phyloP scores from a whole-genome alignment of 2,113 vertebrate species.

The Sprattus sprattus region DNA sequence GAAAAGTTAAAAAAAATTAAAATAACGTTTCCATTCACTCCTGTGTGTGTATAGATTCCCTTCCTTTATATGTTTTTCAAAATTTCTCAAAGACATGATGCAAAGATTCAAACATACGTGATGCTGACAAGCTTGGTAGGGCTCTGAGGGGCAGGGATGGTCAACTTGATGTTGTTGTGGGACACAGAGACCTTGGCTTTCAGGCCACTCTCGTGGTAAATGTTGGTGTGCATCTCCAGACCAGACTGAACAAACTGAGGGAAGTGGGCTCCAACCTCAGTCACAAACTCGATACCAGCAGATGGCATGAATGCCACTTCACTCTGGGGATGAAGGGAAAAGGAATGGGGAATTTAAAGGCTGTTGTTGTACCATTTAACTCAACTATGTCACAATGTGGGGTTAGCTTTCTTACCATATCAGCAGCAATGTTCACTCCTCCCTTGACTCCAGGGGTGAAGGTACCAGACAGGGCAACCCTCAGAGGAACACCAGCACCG shows the following conservation, averaged over 20 bases:
- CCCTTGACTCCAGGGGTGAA: conserved; percentile 80
- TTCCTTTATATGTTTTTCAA: no score
- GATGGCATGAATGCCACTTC: conserved; percentile 83
- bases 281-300: conserved; percentile 82
- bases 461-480: conserved; percentile 84
- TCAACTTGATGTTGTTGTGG: conserved; percentile 74
- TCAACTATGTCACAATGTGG: no score
- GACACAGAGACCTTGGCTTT: conserved; percentile 68
- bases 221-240: conserved; percentile 82
- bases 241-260: conserved; percentile 81
- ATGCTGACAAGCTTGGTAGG: conserved; percentile 79
- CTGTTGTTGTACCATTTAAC: no score
- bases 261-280: conserved; percentile 76
- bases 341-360: no score
- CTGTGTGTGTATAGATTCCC: no score
- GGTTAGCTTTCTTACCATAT: conserved; percentile 65
- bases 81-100: no score
- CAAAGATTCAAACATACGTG: conserved; percentile 68
- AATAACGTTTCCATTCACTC: no score
- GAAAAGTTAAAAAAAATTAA: background rate
- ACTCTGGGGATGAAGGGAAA: conserved; percentile 54
- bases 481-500: conserved; percentile 83
- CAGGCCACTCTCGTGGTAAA: conserved; percentile 84
- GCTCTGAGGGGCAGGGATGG: conserved; percentile 73
- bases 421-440: conserved; percentile 72